Base-by-base conservation (phyloP, 2,888 invertebrate species). In the Drosophila formosana region DNA sequence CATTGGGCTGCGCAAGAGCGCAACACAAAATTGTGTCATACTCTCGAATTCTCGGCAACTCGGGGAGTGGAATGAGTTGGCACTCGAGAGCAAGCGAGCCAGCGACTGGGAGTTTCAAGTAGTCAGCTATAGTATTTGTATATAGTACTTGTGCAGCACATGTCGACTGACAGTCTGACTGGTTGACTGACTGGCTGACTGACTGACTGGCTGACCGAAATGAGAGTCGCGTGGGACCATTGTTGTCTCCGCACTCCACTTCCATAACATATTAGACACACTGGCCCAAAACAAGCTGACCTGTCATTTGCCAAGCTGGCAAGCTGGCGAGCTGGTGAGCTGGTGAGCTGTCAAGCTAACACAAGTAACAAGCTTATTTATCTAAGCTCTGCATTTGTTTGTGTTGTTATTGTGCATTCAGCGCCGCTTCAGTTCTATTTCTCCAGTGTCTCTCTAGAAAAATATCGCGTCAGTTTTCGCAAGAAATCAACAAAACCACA, bases 211-310 rank as follows among this genome's bases (percentile, higher is more conserved):
- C 30, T 45, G 51, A 47, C 61, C 66, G 84, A 81, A 86, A 88
- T 70, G 63, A 50, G 75, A 87, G 71, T 72, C 73, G 84, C 85
- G 89, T 86, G 89, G 88, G 85, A 83, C 66, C 65, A 66, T 43
- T 49, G 50, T 43, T 49, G 37, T 55, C 39, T 25, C 34, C 26
- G 11, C 34, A 49, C 34, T 28, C 9, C 47, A 11, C n/a, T 28
- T 41, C 46, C 26, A 53, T 49, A 50, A 18, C 34, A 41, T 55
- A 43, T 49, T 39, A 50, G 39, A 28, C 39, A 28, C 39, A 47
- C 47, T 51, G 43, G 26, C 43, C 30, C 50, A 43, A 76, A 72
- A 65, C 69, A 75, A 45, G 74, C 85, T 88, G 88, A 82, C 82
- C 82, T 72, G 69, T 75, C 81, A 81, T 76, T 78, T 69, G 60